Evolutionary conservation across 2,797 vertebrate species (phyloP), one percentile per base, ranked within the genome.

Genomic region (Loriculus beryllinus): DNA sequence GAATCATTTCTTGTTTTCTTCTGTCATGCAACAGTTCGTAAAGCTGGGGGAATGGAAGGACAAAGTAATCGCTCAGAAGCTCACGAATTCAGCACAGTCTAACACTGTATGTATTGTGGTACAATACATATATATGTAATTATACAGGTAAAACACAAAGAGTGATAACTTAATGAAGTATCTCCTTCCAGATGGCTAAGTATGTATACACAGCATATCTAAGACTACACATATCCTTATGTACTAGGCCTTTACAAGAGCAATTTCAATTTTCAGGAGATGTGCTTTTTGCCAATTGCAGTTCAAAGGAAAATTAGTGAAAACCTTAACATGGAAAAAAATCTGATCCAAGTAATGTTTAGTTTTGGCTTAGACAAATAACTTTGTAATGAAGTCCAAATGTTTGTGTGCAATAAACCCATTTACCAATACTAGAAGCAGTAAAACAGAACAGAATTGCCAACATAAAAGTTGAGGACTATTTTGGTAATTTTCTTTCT

Each of bases 391-490:
- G 64, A 90, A 92, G 76, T 70, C 86, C 69, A 91, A 94, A 93
- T 64, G 64, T 84, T 86, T 89, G 68, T 19, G 3, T 45, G 47
- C 71, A 93, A 74, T 88, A 92, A 82, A 74, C 31, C 19, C 88
- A 84, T 67, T 82, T 92, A 90, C 75, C 84, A 89, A 68, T 56
- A 47, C 52, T 37, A 87, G 42, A 49, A 92, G 75, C 40, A 94
- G 43, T 60, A 92, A 95, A 68, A 49, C 59, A 86, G 88, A 88
- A 93, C 16, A 80, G 56, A 92, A 96, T 64, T 95, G 43, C 45
- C 25, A 77, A 62, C 79, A 74, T 89, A 91, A 85, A 92, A 91
- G 43, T 64, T 87, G 88, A 95, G n/a, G 62, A 78, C 39, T 92
- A 65, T 57, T 92, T 59, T 42, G 37, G 57, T 39, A 88, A 78